Evolutionary conservation across 23 tunicate species (phyloP).

Genomic region (Botrylloides violaceus): DNA sequence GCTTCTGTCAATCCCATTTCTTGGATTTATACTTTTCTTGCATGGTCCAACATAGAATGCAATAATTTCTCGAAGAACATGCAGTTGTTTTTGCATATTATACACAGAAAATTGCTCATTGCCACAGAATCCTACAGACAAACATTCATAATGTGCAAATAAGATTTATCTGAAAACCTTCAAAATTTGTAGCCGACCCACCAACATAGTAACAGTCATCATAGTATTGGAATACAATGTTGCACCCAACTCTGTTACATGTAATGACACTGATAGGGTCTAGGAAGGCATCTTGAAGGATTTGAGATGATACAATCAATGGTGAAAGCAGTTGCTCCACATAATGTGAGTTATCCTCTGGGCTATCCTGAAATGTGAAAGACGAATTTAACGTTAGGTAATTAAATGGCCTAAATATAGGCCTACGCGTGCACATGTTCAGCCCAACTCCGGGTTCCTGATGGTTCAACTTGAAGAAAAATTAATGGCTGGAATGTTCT

Average conservation of each 20-base stretch:
- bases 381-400: not conserved
- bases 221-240: not conserved
- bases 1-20: not conserved
- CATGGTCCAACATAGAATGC: slow-evolving; percentile 14
- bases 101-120: not conserved
- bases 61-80: not conserved
- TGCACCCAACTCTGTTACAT: not conserved
- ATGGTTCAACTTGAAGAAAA: too few species aligned
- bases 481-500: too few species aligned
- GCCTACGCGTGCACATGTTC: too few species aligned
- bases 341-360: not conserved
- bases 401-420: too few species aligned
- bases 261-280: not conserved
- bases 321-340: not conserved
- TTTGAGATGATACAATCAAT: not conserved
- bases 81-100: slow-evolving; percentile 3
- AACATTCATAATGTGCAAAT: not conserved
- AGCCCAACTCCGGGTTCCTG: too few species aligned
- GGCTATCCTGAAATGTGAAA: not conserved
- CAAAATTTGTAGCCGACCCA: not conserved
- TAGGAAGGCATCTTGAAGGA: not conserved
- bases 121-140: not conserved
- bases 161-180: not conserved
- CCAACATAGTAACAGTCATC: not conserved
- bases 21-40: slow-evolving; percentile 5